Evolutionary conservation across 1,140 invertebrate genomes (phyloP), one percentile per base, ranked within the genome.

Genomic region (Hyphantria cunea): DNA sequence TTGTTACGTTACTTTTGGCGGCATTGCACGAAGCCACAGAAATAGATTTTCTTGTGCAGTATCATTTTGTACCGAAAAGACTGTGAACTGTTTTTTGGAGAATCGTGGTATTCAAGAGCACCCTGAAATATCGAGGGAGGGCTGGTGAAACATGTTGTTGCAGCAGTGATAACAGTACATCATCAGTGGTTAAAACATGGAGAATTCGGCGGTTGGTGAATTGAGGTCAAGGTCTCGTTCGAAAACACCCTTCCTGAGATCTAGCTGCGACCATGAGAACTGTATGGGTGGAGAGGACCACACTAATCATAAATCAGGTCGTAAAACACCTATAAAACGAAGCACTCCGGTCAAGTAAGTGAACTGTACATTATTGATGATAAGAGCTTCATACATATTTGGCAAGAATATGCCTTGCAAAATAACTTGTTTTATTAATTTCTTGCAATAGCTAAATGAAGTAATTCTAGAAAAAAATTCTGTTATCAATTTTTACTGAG

Each of bases 181-280:
- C 55, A 49, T 56, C 58, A 41, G 42, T 58, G 59, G 50, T 17
- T 41, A 12, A 51, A 80, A 34, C 34, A 91, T 91, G 89, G 86
- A 91, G 62, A 86, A 89, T 56, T 74, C 80, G 59, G 78, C 82
- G 32, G 82, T 88, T 68, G 70, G 69, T 65, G 87, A 70, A 83
- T 80, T 90, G 73, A 84, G 92, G 78, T 91, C 88, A 79, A 92
- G 93, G 80, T 94, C 93, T 66, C 91, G 93, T 51, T 94, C 93
- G 15, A 93, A 92, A 72, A 94, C 93, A 66, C 93, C 93, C 62
- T 93, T 93, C 74, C 71, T 93, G 42, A 89, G 89, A 60, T 92
- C 91, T 53, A 92, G 82, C 70, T 92, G 91, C 68, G 91, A 93
- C 72, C 87, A 89, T 62, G 92, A 92, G 68, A 90, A 89, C 48